phyloP scores from a whole-genome alignment of 2,888 invertebrate species.

The Acleris cristana region DNA sequence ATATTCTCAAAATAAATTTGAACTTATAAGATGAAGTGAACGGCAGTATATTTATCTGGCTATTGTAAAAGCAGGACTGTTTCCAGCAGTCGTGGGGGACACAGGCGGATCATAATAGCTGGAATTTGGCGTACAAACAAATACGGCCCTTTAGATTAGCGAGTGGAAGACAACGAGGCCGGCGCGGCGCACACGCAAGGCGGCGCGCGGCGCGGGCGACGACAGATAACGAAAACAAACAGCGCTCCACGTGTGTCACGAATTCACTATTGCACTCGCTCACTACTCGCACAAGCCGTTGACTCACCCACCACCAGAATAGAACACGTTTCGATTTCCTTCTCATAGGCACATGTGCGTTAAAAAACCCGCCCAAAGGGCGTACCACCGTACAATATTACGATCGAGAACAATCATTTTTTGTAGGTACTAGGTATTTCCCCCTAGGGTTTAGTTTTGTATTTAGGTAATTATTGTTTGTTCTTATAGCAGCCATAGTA shows the following conservation, averaged over 20 bases:
- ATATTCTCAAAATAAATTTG: too few species aligned
- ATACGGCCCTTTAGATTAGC: neutral
- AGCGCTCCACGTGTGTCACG: constrained; percentile 20
- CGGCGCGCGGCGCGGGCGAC: neutral
- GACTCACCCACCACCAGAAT: constrained; percentile 21
- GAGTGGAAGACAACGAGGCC: neutral
- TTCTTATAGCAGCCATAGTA: too few species aligned
- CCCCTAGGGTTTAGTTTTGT: too few species aligned
- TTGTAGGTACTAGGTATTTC: too few species aligned
- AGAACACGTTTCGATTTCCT: neutral
- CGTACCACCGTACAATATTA: too few species aligned
- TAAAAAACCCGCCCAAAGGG: neutral
- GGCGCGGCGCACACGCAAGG: constrained; percentile 2
- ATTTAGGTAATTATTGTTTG: too few species aligned
- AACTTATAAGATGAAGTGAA: too few species aligned
- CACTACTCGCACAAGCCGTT: neutral
- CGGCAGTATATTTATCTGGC: too few species aligned
- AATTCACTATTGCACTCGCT: constrained; percentile 6
- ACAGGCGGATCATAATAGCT: neutral
- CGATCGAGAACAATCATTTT: too few species aligned
- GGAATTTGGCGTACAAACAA: neutral
- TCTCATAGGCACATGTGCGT: neutral
- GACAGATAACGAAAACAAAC: constrained; percentile 28
- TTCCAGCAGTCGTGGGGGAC: neutral
- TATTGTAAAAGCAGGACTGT: too few species aligned